Evolutionary conservation across 2,888 invertebrate species (phyloP), one percentile per base, ranked within the genome.

Genomic region (Sarcophaga variegata): DNA sequence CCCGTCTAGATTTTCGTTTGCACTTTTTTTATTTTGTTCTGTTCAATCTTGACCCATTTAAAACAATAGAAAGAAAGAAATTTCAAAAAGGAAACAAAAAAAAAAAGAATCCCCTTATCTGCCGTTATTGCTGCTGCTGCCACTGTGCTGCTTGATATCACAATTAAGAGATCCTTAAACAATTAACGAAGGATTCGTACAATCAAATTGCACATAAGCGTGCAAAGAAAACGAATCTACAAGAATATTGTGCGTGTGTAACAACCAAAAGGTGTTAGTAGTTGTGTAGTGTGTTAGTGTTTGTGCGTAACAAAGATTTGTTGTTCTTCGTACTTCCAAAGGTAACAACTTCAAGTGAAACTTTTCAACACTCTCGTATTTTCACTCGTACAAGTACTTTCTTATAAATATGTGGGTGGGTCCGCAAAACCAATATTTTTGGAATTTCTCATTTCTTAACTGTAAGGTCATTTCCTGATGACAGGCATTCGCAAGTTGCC

Each of bases 31-130:
- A 63, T 79, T 45, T 63, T 47, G 17, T 66, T 17, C 25, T 76
- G 70, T 79, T 45, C 70, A 72, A 22, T 66, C 72, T 80, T 64
- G 72, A 80, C 80, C 72, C 59, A 72, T 66, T 80, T 59, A 59
- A 80, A 80, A 72, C 37, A 69, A 70, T 70, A 47, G 69, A 69
- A 22, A 60, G 11, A 78, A 69, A 17, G 60, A 11, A 69, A 69
- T 60, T 17, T 4, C 20, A 25, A 5, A 64, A n/a, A 64, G 25
- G 49, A 49, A 37, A 37, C 8, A 37, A 37, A 37, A 37, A 37
- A 37, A 49, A 54, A 8, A 22, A 22, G 22, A 22, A 27, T 59
- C 47, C 6, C 60, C 47, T 54, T 17, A 67, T 37, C 66, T 47
- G 5, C 14, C 37, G 8, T 8, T 37, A 37, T 37, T 37, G 37